Conservation (phyloP, 2,888 invertebrate genomes). For the Uropetala carovei region DNA sequence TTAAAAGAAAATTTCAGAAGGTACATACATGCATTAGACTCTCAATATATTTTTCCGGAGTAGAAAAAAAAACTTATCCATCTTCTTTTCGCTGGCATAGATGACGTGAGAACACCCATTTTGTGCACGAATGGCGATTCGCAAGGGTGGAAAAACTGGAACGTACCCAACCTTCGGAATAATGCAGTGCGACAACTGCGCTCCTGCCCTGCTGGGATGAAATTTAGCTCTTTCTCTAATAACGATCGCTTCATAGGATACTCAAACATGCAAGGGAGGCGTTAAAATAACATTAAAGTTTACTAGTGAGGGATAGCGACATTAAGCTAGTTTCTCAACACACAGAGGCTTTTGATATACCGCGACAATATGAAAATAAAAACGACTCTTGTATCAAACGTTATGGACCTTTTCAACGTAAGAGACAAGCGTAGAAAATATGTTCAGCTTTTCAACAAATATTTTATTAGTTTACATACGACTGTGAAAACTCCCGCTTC, state of each 20-base stretch:
- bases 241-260: constrained; percentile 5
- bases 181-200: neutral
- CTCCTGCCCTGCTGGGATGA: neutral
- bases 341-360: too few species aligned
- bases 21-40: too few species aligned
- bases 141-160: neutral
- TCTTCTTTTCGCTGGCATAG: neutral
- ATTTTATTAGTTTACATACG: too few species aligned
- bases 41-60: neutral
- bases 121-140: neutral
- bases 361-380: too few species aligned
- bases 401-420: too few species aligned
- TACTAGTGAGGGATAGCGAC: neutral
- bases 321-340: too few species aligned
- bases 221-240: constrained; percentile 2
- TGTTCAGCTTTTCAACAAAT: too few species aligned
- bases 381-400: too few species aligned
- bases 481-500: too few species aligned
- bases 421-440: too few species aligned
- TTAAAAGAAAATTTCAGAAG: too few species aligned
- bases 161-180: neutral
- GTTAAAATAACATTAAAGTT: neutral
- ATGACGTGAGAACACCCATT: constrained; percentile 14
- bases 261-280: neutral
- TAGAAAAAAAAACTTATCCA: neutral